Evolutionary conservation across 2,888 invertebrate genomes (phyloP).

Genomic region (Scaptomyza reducta): DNA sequence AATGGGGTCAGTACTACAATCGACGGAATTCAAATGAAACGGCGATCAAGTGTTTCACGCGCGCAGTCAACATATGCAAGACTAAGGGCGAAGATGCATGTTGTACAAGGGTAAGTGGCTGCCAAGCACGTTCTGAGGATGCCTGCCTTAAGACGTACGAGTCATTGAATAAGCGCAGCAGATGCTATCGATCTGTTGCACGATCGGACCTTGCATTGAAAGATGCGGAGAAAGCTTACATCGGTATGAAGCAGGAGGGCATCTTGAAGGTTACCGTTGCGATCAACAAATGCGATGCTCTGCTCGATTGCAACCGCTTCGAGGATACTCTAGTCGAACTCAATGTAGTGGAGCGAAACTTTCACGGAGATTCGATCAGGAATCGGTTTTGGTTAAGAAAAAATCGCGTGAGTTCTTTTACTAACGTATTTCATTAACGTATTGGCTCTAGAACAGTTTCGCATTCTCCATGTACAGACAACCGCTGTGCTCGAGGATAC

Average conservation of each 20-base stretch:
- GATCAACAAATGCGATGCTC: constrained; percentile 72
- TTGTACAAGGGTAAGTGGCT: neutral
- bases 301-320: constrained; percentile 75
- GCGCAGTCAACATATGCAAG: constrained; percentile 27
- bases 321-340: constrained; percentile 71
- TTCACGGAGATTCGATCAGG: neutral
- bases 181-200: constrained; percentile 66
- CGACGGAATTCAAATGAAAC: constrained; percentile 11
- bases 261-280: constrained; percentile 20
- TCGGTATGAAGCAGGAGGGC: neutral
- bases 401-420: constrained; percentile 25
- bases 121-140: neutral
- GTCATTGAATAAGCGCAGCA: constrained; percentile 13
- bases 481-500: constrained; percentile 67
- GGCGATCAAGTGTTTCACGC: constrained; percentile 26
- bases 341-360: constrained; percentile 51
- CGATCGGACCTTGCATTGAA: constrained; percentile 59
- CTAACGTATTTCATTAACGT: rapidly evolving
- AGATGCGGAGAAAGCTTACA: constrained; percentile 64
- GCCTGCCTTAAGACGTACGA: neutral
- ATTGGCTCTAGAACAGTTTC: neutral
- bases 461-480: constrained; percentile 10
- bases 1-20: constrained; percentile 49
- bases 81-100: neutral
- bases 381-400: constrained; percentile 18